Evolutionary conservation across 2,113 vertebrate species (phyloP), one percentile per base, ranked within the genome.

Genomic region (Gorsachius goisagi): DNA sequence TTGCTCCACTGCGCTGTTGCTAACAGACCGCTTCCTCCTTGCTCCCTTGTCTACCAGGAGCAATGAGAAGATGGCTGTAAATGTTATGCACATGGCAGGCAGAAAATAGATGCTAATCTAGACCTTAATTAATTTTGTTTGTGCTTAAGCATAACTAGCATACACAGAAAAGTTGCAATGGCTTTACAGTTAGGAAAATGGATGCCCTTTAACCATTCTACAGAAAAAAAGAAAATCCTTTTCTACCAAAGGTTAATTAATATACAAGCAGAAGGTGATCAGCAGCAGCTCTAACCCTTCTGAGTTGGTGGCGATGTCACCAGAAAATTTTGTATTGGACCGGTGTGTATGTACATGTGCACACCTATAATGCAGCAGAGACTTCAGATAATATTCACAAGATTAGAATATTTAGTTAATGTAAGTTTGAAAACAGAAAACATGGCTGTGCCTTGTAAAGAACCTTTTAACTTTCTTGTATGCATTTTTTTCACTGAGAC

Each of bases 331-430:
- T 66, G 9, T 27, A 5, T 47, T 60, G 74, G 15, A 24, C 24
- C 45, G 11, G 28, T 45, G 27, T 19, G 33, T 32, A 2, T 24
- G 8, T 50, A 60, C 24, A 26, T 41, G 28, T 15, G 27, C 3
- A 22, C 37, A 44, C 10, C 0, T 0, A 9, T 15, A 4, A 3
- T 12, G 12, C 39, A 63, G 68, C 45, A 41, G 18, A 76, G 35
- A 49, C 10, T 56, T 74, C 32, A 32, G 21, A 69, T 27, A 50
- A 47, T n/a, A 35, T 26, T 66, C 66, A 35, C 10, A 58, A 41
- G 39, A 27, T 68, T 82, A 74, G 23, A 75, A 32, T 64, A 45
- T 63, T 88, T 85, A 83, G 32, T 62, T 80, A 72, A 50, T 1
- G 0, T n/a, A 79, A 53, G 9, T 59, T 30, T 68, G 53, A 60